Percentiles rank a stretch among this genome's conserved stretches.
Conservation (phyloP, 1,140 invertebrate genomes). For the Tetramorium simillimum region DNA sequence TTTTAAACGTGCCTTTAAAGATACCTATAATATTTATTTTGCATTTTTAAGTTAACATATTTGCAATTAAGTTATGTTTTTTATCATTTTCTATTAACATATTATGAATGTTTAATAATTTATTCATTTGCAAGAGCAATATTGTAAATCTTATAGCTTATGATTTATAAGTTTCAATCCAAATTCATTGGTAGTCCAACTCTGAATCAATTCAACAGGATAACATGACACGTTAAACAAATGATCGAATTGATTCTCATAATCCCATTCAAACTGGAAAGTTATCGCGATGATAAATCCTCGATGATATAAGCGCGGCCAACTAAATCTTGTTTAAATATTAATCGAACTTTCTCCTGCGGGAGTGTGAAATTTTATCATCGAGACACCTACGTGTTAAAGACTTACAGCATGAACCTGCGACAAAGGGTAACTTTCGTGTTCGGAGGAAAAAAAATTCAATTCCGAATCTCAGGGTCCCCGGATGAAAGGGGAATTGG, state of each 20-base stretch:
- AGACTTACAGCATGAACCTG: no score
- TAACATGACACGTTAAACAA: conserved; percentile 33
- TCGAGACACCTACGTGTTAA: background rate
- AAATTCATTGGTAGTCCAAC: conserved; percentile 3
- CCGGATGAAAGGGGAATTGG: background rate
- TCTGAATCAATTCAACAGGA: background rate
- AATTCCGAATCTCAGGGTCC: background rate
- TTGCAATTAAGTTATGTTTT: background rate
- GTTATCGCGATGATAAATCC: conserved; percentile 8
- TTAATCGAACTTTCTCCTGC: background rate
- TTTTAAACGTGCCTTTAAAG: background rate
- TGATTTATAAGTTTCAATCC: background rate
- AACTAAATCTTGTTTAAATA: background rate
- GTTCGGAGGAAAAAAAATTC: background rate
- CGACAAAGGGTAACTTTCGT: background rate
- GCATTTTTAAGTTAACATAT: background rate
- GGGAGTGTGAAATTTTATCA: background rate
- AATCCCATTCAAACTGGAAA: background rate
- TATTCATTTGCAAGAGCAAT: background rate
- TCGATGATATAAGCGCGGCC: background rate
- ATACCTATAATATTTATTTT: background rate
- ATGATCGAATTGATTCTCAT: conserved; percentile 26
- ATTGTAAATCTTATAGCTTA: background rate
- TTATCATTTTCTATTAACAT: background rate
- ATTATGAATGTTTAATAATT: background rate